Percentiles rank a stretch among this genome's conserved stretches.
These are phyloP conservation scores for Falco rusticolus DNA, from an alignment of 2,797 vertebrate species.

Conservation along the genomic window DNA sequence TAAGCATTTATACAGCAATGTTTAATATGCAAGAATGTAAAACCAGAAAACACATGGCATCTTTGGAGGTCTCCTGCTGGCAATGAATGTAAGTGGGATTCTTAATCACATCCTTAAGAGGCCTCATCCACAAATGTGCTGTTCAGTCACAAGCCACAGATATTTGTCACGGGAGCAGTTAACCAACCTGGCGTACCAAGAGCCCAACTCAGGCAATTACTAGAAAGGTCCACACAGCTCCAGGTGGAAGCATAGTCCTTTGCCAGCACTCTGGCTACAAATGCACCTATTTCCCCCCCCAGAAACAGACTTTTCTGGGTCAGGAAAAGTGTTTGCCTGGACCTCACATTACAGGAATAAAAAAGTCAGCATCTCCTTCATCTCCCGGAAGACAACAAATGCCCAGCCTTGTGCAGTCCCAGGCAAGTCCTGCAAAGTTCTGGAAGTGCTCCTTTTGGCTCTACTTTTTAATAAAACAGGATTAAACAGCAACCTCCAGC, in stretches of 20 bases:
- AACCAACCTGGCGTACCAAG: not conserved
- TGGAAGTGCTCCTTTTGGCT: not conserved
- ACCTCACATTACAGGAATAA: not conserved
- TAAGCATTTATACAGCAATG: not conserved
- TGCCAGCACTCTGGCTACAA: not conserved
- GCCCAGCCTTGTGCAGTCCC: not conserved
- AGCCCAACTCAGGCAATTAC: not conserved
- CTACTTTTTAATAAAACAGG: not conserved
- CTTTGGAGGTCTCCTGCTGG: slow-evolving; percentile 28
- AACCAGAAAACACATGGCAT: not conserved
- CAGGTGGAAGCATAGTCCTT: not conserved
- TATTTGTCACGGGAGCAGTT: not conserved
- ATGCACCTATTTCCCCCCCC: not conserved
- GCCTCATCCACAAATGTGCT: not conserved
- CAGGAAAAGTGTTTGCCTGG: not conserved
- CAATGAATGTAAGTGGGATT: not conserved
- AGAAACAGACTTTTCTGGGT: not conserved
- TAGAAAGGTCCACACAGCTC: not conserved
- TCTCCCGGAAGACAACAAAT: not conserved
- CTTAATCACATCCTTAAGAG: not conserved
- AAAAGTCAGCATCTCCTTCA: not conserved
- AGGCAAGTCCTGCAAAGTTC: not conserved
- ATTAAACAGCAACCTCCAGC: not conserved
- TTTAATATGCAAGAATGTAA: not conserved
- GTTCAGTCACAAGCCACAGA: not conserved